Base-by-base conservation (phyloP, 2,797 vertebrate genomes). In the Pterois miles region DNA sequence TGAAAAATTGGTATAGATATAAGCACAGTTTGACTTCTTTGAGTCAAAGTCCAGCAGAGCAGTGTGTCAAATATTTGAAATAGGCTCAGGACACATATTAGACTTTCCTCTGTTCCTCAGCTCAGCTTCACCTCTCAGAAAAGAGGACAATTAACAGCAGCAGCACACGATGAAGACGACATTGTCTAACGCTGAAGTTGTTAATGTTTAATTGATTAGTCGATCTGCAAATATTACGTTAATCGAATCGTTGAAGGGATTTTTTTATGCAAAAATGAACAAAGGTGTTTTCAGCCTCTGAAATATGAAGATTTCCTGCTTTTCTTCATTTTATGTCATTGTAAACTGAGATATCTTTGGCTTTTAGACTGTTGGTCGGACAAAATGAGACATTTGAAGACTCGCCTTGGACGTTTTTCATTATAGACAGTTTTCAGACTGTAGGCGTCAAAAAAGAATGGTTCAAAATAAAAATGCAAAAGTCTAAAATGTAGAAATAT, bases 21-120 rank as follows among this genome's bases (percentile, higher is more conserved):
- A 62, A 71, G 66, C 34, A 73, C 75, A 40, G 70, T 76, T 81
- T 72, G 57, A 71, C 57, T 53, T 65, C 40, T 46, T 64, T 1
- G 16, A 71, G 31, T 71, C 23, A 57, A 68, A 53, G 68, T 85
- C 71, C 63, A 54, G 43, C 77, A 43, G 73, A 73, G 70, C 50
- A 59, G 71, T 33, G 62, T 74, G 73, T 86, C 74, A 73, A 29
- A 75, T 43, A 23, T 77, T 69, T 74, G n/a, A 80, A 82, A 72
- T 29, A 63, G 27, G 54, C 31, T 34, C 57, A 48, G 48, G 48
- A 56, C 59, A 43, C 23, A 53, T 36, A 74, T 76, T 67, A 23
- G 2, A 73, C 65, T 59, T 68, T 54, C 53, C 71, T 62, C 25
- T 5, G 31, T 31, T 73, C 10, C 36, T 54, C 27, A 29, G 34